Evolutionary conservation across 1,140 invertebrate species (phyloP), one percentile per base, ranked within the genome.

Genomic region (Sesamia nonagrioides): DNA sequence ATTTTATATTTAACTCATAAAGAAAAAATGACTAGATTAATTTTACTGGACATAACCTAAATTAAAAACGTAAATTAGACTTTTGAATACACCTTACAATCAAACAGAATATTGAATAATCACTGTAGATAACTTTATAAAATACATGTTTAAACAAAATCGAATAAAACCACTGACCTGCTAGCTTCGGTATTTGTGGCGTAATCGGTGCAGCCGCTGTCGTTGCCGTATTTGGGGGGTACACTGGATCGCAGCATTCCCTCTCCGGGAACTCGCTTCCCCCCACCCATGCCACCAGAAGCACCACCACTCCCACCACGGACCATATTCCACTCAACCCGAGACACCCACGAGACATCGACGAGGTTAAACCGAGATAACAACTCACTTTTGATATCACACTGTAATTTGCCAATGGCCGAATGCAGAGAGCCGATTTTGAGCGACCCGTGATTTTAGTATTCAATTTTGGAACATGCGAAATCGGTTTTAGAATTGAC

Each of bases 211-310:
- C 95, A 37, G 97, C 96, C 5, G 97, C 96, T 33, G 96, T 97
- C 21, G 97, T 97, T 37, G 97, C 96, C 68, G 97, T 96, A 37
- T 92, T 92, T 58, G 96, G 96, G 58, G 97, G 97, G 84, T 97
- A 97, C 66, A 97, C 96, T 52, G 97, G 96, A 93, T 98, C 98
- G 95, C 98, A 98, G 93, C 98, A 98, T 95, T 98, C 98, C 84
- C 98, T 95, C 88, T 98, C 98, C 3, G 98, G 97, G 91, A 97
- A 98, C 94, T 98, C 98, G 95, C 97, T 98, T 84, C 86, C 92
- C n/a, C 82, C 80, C 61, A 89, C 93, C 56, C 83, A 72, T 37
- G 72, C 73, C 71, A 82, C 84, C 73, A 88, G 37, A 52, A 87
- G 60, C 56, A 90, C 79, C 79, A 91, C 50, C 50, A 86, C 76